Evolutionary conservation across 2,888 invertebrate genomes (phyloP), one percentile per base, ranked within the genome.

Genomic region (Tholera decimalis): DNA sequence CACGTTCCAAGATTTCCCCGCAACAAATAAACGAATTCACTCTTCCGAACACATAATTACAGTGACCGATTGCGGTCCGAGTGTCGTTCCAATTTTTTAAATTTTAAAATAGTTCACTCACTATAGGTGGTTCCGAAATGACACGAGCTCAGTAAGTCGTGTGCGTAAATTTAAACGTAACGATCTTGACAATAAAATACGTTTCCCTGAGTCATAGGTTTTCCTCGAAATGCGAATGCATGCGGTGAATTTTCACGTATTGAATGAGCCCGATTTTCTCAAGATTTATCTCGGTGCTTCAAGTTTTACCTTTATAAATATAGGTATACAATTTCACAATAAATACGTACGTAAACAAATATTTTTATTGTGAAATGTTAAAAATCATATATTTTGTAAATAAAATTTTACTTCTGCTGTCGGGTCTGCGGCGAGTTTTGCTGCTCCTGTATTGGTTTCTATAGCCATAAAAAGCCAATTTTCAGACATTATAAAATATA

Each of bases 151-250:
- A 28, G 69, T 62, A 74, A 64, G 63, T 62, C 66, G 78, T 63
- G 54, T 64, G 70, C 73, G 68, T 82, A 82, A 82, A 82, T 82
- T 78, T 76, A 63, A 78, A 70, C 68, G 82, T 80, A 83, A 83
- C 66, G 80, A 72, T 70, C 64, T 57, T 53, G 61, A 80, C 80
- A 80, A 82, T 78, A 82, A 70, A 65, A 76, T 73, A 80, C 73
- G 59, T 58, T 77, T 50, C 39, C 43, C 51, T 82, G 81, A 81
- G 47, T 81, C 81, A 83, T 65, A 62, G 61, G 50, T 72, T 77
- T 80, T 83, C 78, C 59, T 77, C 68, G 79, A 80, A 83, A 78
- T 55, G 50, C 49, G 66, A 74, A 70, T 71, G 59, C 54, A 57
- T 33, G 63, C 61, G 73, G 59, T 73, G 67, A 70, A 71, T 77